phyloP scores from a whole-genome alignment of 2,113 vertebrate genomes.

The Orthochromis indermauri region DNA sequence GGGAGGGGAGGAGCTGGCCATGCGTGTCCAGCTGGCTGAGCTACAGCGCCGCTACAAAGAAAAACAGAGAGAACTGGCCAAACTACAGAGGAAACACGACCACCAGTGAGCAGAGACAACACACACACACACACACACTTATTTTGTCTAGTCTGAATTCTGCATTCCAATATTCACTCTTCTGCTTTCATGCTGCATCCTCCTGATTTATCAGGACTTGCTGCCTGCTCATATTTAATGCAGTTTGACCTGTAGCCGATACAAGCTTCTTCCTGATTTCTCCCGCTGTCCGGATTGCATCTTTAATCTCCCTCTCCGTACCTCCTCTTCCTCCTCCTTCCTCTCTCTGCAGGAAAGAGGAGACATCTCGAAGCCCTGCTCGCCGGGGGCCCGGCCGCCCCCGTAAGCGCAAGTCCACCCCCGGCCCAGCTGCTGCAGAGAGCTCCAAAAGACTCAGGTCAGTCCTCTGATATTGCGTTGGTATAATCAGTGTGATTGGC shows the following conservation, averaged over 20 bases:
- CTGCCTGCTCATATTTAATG: constrained; percentile 31
- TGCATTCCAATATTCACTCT: constrained; percentile 34
- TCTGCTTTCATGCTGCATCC: constrained; percentile 30
- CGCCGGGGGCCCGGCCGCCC: constrained; percentile 90
- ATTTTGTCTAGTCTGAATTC: constrained; percentile 13
- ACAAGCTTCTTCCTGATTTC: constrained; percentile 24
- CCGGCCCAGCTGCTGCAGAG: constrained; percentile 58
- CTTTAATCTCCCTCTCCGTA: constrained; percentile 28
- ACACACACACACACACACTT: constrained; percentile 8
- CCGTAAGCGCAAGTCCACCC: constrained; percentile 82
- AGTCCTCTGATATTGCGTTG: constrained; percentile 52
- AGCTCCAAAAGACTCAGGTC: constrained; percentile 84
- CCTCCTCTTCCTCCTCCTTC: neutral
- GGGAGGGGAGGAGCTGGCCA: constrained; percentile 89
- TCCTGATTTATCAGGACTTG: constrained; percentile 37
- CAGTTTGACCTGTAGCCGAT: constrained; percentile 54
- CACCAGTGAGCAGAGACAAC: constrained; percentile 74
- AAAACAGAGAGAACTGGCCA: constrained; percentile 92
- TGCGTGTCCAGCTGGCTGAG: constrained; percentile 89
- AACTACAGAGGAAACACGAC: constrained; percentile 87
- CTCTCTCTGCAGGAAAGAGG: constrained; percentile 79
- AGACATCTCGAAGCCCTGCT: constrained; percentile 86
- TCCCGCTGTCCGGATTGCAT: constrained; percentile 10
- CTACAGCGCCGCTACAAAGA: constrained; percentile 93
- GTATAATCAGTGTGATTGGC: constrained; percentile 67